Evolutionary conservation across 2,888 invertebrate species (phyloP), one percentile per base, ranked within the genome.

Genomic region (Lutraria lutraria): DNA sequence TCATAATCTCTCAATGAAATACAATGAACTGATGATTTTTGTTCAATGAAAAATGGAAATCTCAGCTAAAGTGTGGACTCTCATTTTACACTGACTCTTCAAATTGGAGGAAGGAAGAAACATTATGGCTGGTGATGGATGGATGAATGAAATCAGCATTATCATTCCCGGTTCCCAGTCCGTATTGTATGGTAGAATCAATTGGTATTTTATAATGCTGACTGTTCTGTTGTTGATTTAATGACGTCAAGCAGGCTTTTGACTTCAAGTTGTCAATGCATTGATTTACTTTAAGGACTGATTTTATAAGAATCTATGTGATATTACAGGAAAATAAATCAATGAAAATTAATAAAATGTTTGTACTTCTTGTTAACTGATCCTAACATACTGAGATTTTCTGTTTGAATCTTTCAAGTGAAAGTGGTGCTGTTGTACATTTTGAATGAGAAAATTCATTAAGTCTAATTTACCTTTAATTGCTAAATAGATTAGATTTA

Each of bases 331-430:
- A 68, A 53, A 80, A 79, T 85, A 79, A 85, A 85, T 85, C 85
- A 85, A 85, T 85, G 85, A 85, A 79, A 68, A 80, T 79, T 85
- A 85, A 85, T 85, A 85, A 85, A 85, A 31, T 43, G 60, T 60
- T 54, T 52, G 56, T 31, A 31, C 63, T 68, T 68, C 25, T 12
- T 25, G 63, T 68, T 68, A n/a, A 25, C 25, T 25, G 2, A 25
- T 68, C 63, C 63, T 15, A 12, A n/a, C 25, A 25, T n/a, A n/a
- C 21, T 63, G 63, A n/a, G 63, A 63, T 63, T 63, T 43, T 63
- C 63, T n/a, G n/a, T 25, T 63, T 63, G 63, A 63, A n/a, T 63
- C 63, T 63, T n/a, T n/a, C 0, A 68, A 68, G 12, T 68, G 25
- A 68, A 25, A 68, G 25, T 68, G 25, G 8, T 68, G 25, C 25